Base-by-base conservation (phyloP, 2,888 invertebrate species). In the Ariolimax columbianus region DNA sequence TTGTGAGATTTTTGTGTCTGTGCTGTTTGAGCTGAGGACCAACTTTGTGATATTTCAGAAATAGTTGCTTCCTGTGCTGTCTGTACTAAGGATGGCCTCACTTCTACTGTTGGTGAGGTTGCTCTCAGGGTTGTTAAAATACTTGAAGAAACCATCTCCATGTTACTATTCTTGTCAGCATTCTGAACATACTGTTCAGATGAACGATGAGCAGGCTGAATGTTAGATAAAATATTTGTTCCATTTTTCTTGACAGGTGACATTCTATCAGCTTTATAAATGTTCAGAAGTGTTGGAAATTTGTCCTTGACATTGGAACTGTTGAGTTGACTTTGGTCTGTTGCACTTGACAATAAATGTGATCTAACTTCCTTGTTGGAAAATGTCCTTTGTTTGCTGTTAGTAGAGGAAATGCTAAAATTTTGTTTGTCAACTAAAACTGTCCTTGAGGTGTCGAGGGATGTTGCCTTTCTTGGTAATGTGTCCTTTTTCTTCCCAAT, bases 241-340 rank as follows among this genome's bases (percentile, higher is more conserved):
- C 43, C 72, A 72, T 40, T 40, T 17, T 40, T 26, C 40, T 72
- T 38, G 11, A 40, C 23, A 72, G 72, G 55, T 51, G 73, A 59
- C 33, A 30, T 30, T 23, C 59, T 83, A 26, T 66, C 75, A 47
- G 75, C 17, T 55, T 26, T 33, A 1, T 38, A 26, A 47, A 63
- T 26, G 26, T 59, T 59, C 70, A 83, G 38, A 30, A 83, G 55
- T n/a, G 38, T 68, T 11, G 83, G 83, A 55, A 70, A 83, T 70
- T 72, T 83, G 30, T 83, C 55, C 70, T 17, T 77, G 17, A 83
- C 40, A 78, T 68, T 83, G 2, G 6, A 30, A 70, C 77, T 83
- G 36, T 59, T 77, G 1, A 83, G 59, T 19, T 70, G 55, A 23
- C 51, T 81, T 2, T 81, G 81, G 59, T 36, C 23, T 26, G 7